Base-by-base conservation (phyloP, 1,140 invertebrate genomes). In the Drosophila sechellia region DNA sequence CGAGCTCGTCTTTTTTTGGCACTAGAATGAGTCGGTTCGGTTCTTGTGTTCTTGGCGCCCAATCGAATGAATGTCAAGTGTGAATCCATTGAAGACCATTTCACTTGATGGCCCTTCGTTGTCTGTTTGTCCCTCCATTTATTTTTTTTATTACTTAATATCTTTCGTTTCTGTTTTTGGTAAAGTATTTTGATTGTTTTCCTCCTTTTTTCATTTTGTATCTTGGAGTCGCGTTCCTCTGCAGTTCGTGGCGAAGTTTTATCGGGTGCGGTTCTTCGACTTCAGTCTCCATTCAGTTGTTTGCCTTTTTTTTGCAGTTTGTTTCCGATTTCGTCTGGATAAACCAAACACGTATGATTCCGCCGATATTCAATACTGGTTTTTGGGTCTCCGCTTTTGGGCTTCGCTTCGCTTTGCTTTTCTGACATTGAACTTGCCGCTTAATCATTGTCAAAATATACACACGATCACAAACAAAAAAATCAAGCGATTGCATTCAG, bases 11-110 rank as follows among this genome's bases (percentile, higher is more conserved):
- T 69, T 57, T 56, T 85, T 87, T 89, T 79, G 79, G 79, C 83
- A 79, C 54, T 56, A 66, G 64, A 80, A 55, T 63, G 46, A 35
- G 48, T 39, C 25, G 3, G 3, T 31, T 49, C 25, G 48, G 48
- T 17, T 34, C 0, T 31, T 63, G 27, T 52, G 50, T 83, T 75
- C 64, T 76, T 59, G 76, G 56, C 53, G 66, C 57, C 71, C 78
- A 89, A 87, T 74, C 79, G 77, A 83, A 89, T 80, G 77, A 83
- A 89, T 80, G 84, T 89, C 84, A 87, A 87, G 84, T 87, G 71
- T 87, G 79, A 89, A 89, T 87, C 80, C 84, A 87, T 87, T 87
- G 71, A 83, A 72, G 83, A 85, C 61, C 79, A 83, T 76, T 86
- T 78, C 70, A 79, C 75, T 83, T 78, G 64, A 78, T 86, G 81